A percentile compares a stretch with the other conserved stretches of the same genome.
Conservation (phyloP, 1,140 invertebrate genomes). For the Aphaenogaster floridana region DNA sequence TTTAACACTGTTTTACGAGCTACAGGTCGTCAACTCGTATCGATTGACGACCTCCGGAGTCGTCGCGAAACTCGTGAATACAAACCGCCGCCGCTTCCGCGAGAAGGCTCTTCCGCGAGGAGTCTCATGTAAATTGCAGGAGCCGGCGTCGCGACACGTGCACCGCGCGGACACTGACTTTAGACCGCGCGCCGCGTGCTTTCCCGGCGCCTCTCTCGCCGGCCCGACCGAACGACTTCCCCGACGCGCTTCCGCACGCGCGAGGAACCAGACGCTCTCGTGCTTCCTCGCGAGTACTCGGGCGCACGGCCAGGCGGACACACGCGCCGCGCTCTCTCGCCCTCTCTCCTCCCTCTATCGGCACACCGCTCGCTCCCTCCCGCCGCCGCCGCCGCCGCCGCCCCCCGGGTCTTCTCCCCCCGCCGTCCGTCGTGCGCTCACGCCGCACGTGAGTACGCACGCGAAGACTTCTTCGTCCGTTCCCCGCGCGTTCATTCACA, state of each 20-base stretch:
- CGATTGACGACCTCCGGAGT: not conserved
- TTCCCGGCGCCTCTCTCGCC: not conserved
- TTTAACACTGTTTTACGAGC: not conserved
- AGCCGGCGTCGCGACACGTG: not conserved
- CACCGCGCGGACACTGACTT: slow-evolving; percentile 7
- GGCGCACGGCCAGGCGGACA: slow-evolving; percentile 74
- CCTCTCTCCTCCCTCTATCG: too few relatives aligned
- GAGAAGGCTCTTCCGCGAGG: not conserved
- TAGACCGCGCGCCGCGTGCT: not conserved
- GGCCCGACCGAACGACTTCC: not conserved
- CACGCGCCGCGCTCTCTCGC: slow-evolving; percentile 60
- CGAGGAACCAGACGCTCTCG: slow-evolving; percentile 50
- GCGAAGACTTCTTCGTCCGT: slow-evolving; percentile 81
- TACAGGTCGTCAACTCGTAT: not conserved
- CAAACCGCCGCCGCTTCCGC: not conserved
- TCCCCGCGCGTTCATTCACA: slow-evolving; percentile 76
- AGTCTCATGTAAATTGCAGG: too few relatives aligned
- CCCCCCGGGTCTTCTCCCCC: slow-evolving; percentile 31
- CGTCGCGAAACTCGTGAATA: not conserved
- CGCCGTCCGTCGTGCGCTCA: slow-evolving; percentile 59
- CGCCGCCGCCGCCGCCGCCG: not conserved
- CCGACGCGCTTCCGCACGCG: slow-evolving; percentile 35
- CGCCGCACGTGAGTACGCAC: slow-evolving; percentile 76
- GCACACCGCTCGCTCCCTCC: too few relatives aligned
- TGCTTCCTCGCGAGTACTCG: slow-evolving; percentile 70